A percentile compares a stretch with the other conserved stretches of the same genome.
These are phyloP conservation scores for Sarcoramphus papa DNA, from an alignment of 2,797 vertebrate species.

Conservation along the genomic window DNA sequence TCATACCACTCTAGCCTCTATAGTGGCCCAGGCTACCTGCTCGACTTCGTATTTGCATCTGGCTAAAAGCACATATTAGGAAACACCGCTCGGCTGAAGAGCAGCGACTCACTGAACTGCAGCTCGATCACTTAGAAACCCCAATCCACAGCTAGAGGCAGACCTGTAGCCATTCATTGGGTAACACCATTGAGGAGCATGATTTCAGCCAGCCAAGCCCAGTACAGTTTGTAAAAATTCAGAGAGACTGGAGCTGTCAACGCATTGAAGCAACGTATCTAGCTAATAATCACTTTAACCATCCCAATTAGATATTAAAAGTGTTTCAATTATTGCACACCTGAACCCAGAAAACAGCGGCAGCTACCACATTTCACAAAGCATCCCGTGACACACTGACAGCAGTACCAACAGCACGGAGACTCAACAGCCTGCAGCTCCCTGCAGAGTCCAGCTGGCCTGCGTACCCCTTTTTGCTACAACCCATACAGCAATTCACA, in stretches of 20 bases:
- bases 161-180: neutral
- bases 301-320: neutral
- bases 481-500: neutral
- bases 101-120: neutral
- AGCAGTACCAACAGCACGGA: neutral
- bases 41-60: neutral
- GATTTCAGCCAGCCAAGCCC: neutral
- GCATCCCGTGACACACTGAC: neutral
- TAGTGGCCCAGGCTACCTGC: neutral
- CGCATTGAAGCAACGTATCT: neutral
- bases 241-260: neutral
- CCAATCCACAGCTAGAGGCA: neutral
- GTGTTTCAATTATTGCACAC: neutral
- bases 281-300: neutral
- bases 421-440: neutral
- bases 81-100: neutral
- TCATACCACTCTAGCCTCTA: neutral
- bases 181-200: neutral
- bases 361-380: neutral
- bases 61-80: neutral
- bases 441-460: neutral
- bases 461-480: neutral
- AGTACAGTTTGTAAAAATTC: neutral
- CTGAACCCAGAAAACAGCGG: neutral
- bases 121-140: neutral